Evolutionary conservation across 2,888 invertebrate species (phyloP).

Genomic region (Melipona beecheii): DNA sequence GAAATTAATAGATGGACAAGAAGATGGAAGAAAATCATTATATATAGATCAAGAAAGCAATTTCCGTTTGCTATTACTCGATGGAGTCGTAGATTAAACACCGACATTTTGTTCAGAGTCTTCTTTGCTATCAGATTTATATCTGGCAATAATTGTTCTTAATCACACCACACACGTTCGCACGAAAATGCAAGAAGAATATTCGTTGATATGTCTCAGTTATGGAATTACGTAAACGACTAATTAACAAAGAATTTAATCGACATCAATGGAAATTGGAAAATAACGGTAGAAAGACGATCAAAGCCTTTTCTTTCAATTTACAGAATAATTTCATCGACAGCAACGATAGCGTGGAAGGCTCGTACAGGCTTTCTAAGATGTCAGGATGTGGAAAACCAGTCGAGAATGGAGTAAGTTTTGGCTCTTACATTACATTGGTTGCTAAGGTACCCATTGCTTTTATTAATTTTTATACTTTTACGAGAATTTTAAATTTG

Average conservation of each 20-base stretch:
- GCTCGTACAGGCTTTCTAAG: conserved; percentile 58
- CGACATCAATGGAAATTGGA: not conserved
- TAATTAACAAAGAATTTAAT: conserved; percentile 16
- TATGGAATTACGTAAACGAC: conserved; percentile 40
- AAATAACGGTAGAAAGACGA: conserved; percentile 8
- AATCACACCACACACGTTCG: not conserved
- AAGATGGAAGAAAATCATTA: not conserved
- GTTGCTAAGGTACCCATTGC: too few relatives aligned
- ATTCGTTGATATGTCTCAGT: not conserved
- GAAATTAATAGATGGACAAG: too few relatives aligned
- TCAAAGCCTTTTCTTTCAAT: not conserved
- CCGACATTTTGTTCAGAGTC: not conserved
- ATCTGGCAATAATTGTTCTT: conserved; percentile 16
- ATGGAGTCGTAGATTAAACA: not conserved
- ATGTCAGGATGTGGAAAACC: conserved; percentile 14
- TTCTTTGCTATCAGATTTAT: not conserved
- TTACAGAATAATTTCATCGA: conserved; percentile 41
- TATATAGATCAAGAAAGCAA: too few relatives aligned
- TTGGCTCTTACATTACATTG: not conserved
- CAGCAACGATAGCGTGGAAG: conserved; percentile 25
- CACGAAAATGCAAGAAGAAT: not conserved
- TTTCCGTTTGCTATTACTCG: not conserved
- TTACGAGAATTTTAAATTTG: not conserved
- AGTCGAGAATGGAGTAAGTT: conserved; percentile 35
- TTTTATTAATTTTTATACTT: not conserved